Evolutionary conservation across 2,113 vertebrate genomes (phyloP), one percentile per base, ranked within the genome.

Genomic region (Cnemophilus loriae): DNA sequence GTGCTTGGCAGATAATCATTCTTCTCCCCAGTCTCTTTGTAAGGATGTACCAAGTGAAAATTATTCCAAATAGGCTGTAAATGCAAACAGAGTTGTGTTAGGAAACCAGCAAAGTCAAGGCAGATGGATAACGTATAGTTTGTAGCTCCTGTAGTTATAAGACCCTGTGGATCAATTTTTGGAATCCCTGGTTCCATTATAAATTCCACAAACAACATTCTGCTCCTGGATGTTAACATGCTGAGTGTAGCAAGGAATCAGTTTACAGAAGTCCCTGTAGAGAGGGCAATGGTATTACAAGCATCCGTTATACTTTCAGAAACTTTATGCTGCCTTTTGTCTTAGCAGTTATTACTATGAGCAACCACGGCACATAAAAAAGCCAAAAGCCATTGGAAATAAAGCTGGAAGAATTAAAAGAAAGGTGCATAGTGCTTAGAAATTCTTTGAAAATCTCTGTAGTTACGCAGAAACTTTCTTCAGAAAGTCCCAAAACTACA

Each of bases 261-360:
- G 80, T 87, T 94, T 86, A 39, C 68, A 53, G 8, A 74, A 84
- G 56, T 95, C 89, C 80, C 91, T 57, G 46, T 24, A 70, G 95
- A 70, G 80, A 89, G 32, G 30, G 89, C 71, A 87, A 47, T 67
- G 89, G 90, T 90, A 95, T 95, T 95, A 87, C 84, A 89, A 86
- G 41, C 95, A 96, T 94, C 93, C 96, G 84, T 77, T 96, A 65
- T 69, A 61, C 75, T 86, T 94, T 49, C 59, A 87, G 73, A 57
- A 94, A 89, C 33, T 70, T 92, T 77, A 46, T 10, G 4, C 57
- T 87, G 73, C 73, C 63, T 86, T 87, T 80, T 86, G 80, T 92
- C 68, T 69, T 33, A 46, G 76, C 64, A 50, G 28, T 94, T 95
- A 74, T 89, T 84, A 77, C 64, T 50, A 13, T 70, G 84, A 96